Evolutionary conservation across 1,140 invertebrate genomes (phyloP).

Genomic region (Sycobia sp.): DNA sequence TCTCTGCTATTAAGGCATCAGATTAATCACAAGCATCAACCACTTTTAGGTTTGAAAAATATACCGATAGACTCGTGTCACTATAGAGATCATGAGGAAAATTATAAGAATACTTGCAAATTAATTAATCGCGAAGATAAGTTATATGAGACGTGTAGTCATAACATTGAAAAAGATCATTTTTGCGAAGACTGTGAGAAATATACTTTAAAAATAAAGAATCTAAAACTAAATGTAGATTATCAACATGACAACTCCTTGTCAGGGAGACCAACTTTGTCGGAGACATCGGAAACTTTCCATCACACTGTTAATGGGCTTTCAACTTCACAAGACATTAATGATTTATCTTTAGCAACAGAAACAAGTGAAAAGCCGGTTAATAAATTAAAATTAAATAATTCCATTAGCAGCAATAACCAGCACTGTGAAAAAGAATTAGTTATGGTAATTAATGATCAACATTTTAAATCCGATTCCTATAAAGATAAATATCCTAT

Average conservation of each 20-base stretch:
- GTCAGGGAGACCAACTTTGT: constrained; percentile 34
- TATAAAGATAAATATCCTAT: constrained; percentile 46
- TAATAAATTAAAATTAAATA: constrained; percentile 31
- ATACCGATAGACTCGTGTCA: no score
- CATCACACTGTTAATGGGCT: constrained; percentile 65
- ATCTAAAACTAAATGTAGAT: constrained; percentile 41
- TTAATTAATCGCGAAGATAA: no score
- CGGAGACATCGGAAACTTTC: constrained; percentile 62
- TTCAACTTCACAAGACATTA: constrained; percentile 64
- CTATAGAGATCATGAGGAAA: no score
- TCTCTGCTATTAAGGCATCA: constrained; percentile 71
- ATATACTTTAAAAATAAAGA: constrained; percentile 47
- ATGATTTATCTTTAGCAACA: constrained; percentile 57
- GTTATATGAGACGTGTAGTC: no score
- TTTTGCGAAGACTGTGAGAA: constrained; percentile 55
- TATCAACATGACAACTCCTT: constrained; percentile 11
- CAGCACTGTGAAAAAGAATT: constrained; percentile 49
- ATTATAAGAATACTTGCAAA: no score
- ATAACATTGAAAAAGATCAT: constrained; percentile 48
- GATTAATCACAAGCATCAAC: constrained; percentile 62
- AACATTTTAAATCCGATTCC: constrained; percentile 43
- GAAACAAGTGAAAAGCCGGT: constrained; percentile 36
- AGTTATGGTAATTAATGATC: constrained; percentile 55
- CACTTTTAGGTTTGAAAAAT: no score
- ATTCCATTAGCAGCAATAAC: constrained; percentile 41